Evolutionary conservation across 2,888 invertebrate genomes (phyloP), one percentile per base, ranked within the genome.

Genomic region (Pycnomerus fuliginosus): DNA sequence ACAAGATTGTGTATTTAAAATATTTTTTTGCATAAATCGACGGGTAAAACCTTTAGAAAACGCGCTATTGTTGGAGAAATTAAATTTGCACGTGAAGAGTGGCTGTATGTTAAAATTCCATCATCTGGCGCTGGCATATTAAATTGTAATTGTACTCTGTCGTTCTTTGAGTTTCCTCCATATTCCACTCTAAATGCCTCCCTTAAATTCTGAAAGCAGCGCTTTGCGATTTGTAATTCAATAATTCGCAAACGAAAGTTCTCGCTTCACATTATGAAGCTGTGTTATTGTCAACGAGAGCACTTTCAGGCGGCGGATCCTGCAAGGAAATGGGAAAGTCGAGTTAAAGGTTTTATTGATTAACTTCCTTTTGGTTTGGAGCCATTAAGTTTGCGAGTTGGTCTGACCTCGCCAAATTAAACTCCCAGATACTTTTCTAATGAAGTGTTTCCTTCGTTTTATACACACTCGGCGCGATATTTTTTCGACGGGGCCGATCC

Each of bases 311-410:
- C 50, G 43, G 50, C 58, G 52, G 56, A 56, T 52, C 52, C 55
- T 50, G 46, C 50, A 54, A 56, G 58, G 56, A 60, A 58, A 64
- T 55, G 57, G 61, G 56, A 54, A 64, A 63, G 58, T 60, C 61
- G 54, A 62, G 61, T 63, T 60, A 63, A 63, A 65, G 66, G 64
- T 65, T 65, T 63, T 67, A 67, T 67, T 65, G 67, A 67, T 65
- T 65, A 62, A 63, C 61, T 62, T 64, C 61, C 61, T 59, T 63
- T 61, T 55, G 62, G 59, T 61, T 61, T 55, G 58, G 54, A 58
- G 59, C 60, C 60, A 61, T 64, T 64, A 64, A 62, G 58, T 65
- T 62, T 58, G 52, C 58, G 56, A 62, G 56, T 56, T 52, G 52
- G 54, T 51, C 50, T 55, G 61, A 60, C 60, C 61, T 55, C 59